phyloP scores from a whole-genome alignment of 1,140 invertebrate genomes.

The Micrasema minimum region DNA sequence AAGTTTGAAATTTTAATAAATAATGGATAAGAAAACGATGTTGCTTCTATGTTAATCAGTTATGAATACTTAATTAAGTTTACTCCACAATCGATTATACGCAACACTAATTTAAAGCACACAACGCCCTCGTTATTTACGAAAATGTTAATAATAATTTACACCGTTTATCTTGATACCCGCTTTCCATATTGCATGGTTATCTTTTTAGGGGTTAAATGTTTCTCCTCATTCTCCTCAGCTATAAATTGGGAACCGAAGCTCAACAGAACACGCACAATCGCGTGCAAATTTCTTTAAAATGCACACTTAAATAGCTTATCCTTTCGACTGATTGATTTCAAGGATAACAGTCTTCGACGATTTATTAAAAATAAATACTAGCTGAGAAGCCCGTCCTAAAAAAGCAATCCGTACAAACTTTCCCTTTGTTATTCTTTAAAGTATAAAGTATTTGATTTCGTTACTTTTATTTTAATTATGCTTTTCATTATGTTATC shows the following conservation, averaged over 20 bases:
- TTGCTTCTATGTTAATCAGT: no score
- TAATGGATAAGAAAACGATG: no score
- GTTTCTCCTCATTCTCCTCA: constrained; percentile 8
- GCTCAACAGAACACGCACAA: constrained; percentile 30
- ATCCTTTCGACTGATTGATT: constrained; percentile 23
- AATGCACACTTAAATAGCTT: constrained; percentile 32
- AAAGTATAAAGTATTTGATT: neutral
- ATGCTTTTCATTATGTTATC: no score
- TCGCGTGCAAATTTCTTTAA: constrained; percentile 38
- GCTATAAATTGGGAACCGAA: constrained; percentile 19
- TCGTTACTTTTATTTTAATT: neutral
- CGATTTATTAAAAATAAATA: neutral
- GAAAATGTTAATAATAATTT: constrained; percentile 10
- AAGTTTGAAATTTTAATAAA: no score
- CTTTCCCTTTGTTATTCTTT: neutral
- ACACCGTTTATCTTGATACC: neutral
- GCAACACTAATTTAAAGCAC: no score
- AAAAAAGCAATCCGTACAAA: no score
- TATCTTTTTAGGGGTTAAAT: constrained; percentile 19
- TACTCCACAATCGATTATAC: neutral
- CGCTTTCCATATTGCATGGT: constrained; percentile 16
- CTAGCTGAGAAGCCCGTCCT: no score
- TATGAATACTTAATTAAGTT: no score
- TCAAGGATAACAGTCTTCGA: neutral
- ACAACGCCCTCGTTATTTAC: no score